phyloP scores from a whole-genome alignment of 2,888 invertebrate species.

The Macrosiphum euphorbiae region DNA sequence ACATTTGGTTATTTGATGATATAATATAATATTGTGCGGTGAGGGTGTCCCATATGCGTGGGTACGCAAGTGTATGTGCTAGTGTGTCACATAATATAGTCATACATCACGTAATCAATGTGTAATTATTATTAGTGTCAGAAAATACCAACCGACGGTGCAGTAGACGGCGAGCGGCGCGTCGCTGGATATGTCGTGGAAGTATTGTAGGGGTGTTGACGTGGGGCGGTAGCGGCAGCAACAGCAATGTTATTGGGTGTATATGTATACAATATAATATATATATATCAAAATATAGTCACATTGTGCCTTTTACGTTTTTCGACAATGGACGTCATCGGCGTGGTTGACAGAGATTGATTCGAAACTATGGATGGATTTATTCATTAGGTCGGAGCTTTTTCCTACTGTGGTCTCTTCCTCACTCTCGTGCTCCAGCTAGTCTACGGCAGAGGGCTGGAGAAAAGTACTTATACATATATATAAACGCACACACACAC shows the following conservation, averaged over 20 bases:
- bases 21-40: background rate
- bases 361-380: conserved; percentile 63
- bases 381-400: conserved; percentile 61
- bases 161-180: background rate
- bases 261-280: background rate
- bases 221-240: background rate
- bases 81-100: background rate
- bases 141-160: background rate
- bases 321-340: conserved; percentile 63
- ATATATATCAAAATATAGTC: conserved; percentile 47
- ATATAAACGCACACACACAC: background rate
- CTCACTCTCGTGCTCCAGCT: background rate
- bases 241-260: conserved; percentile 16
- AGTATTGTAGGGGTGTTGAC: background rate
- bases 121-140: conserved; percentile 51
- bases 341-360: conserved; percentile 62
- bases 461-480: background rate
- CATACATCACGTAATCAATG: conserved; percentile 58
- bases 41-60: background rate
- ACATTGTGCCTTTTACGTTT: conserved; percentile 58
- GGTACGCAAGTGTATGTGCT: background rate
- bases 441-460: background rate
- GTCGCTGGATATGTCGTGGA: background rate
- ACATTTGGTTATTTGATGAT: conserved; percentile 33
- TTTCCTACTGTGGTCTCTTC: conserved; percentile 23